Evolutionary conservation across 1,140 invertebrate species (phyloP), one percentile per base, ranked within the genome.

Genomic region (Drosophila arawakana): DNA sequence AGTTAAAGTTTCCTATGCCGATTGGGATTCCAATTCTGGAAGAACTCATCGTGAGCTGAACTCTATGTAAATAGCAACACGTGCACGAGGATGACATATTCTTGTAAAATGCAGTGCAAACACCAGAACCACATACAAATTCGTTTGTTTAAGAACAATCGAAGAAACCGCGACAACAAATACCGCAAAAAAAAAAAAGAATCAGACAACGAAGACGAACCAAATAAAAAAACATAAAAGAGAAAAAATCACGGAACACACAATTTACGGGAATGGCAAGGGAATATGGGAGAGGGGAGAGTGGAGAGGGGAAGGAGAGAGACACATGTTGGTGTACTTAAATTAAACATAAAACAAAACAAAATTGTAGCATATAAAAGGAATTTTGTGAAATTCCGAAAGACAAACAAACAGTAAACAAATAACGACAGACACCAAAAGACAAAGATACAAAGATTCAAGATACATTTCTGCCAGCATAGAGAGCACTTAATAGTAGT

Each of bases 361-460:
- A 57, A 83, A 85, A 88, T 80, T 88, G 66, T 80, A 77, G 60
- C 60, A 63, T 67, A 86, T 74, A 88, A 86, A 86, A 83, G 79
- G 80, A 86, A 88, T 88, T 88, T 77, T 62, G 70, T 86, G 76
- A 88, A 88, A 86, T 88, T 79, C 84, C 83, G 83, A 89, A 86
- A 83, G 58, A 61, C 77, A 86, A 86, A 85, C 76, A 86, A 70
- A 62, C 39, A 60, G 49, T 52, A 77, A 88, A 77, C 67, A 83
- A 72, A 81, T 47, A 84, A 41, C 67, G 50, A 55, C 72, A 77
- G 60, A 82, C 81, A 58, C 79, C 81, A 50, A 34, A 63, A 10
- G 18, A 63, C 46, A 50, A 49, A 55, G 78, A 81, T 41, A 84
- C 79, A 81, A 71, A 63, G 61, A 44, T 65, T 55, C 61, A 71